Conservation (phyloP, 2,113 vertebrate species). For the Alethe castanea region DNA sequence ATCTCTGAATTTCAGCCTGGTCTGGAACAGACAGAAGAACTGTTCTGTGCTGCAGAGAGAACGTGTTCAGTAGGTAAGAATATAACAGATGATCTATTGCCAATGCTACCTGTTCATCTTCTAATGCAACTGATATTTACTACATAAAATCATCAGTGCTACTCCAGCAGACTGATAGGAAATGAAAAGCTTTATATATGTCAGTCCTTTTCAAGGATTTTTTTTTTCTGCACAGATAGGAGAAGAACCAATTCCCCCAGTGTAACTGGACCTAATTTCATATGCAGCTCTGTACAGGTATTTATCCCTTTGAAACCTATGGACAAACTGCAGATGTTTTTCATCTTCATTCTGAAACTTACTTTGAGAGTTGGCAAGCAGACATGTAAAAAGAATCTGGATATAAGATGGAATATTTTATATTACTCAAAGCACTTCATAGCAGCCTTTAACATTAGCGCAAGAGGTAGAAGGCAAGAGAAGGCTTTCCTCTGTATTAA, state of each 20-base stretch:
- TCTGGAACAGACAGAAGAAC: not conserved
- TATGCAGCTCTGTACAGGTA: not conserved
- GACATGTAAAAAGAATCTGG: not conserved
- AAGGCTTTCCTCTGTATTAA: not conserved
- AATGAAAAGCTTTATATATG: not conserved
- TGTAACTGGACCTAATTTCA: not conserved
- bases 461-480: not conserved
- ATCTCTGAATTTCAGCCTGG: not conserved
- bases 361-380: not conserved
- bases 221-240: not conserved
- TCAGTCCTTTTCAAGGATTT: not conserved
- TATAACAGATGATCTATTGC: not conserved
- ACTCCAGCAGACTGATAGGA: not conserved
- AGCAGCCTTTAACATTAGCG: not conserved
- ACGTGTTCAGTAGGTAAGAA: not conserved
- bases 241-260: not conserved
- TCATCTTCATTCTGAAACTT: not conserved
- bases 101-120: not conserved
- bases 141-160: not conserved
- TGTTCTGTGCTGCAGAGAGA: not conserved
- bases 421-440: not conserved
- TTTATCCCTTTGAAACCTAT: not conserved
- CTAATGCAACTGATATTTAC: not conserved
- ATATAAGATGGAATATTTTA: not conserved
- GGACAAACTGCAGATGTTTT: not conserved